Evolutionary conservation across 2,797 vertebrate species (phyloP), one percentile per base, ranked within the genome.

Genomic region (Cirrhinus molitorella): DNA sequence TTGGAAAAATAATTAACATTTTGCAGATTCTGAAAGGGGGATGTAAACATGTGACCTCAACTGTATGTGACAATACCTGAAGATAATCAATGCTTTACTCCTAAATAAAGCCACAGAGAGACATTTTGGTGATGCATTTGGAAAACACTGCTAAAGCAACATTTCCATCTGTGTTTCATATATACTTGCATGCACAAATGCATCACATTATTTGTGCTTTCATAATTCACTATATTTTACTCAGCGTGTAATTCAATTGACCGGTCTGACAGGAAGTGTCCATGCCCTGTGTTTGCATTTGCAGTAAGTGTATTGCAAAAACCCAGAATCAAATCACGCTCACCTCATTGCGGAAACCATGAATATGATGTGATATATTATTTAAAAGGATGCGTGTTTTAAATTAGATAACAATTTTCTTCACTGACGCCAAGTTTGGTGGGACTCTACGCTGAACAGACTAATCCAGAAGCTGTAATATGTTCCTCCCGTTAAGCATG

Each of bases 131-230:
- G n/a, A 5, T 25, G 23, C 57, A 25, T 25, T 2, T 28, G 2
- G 13, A 70, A 13, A 10, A 25, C 13, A 43, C 3, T 12, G 37
- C 5, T 7, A 8, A 67, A 67, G 37, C 11, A 0, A 43, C 7
- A 67, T 67, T 67, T 65, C 28, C 61, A 65, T 65, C 31, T 65
- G 31, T 65, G 17, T 66, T 12, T 68, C 66, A 40, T n/a, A n/a
- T n/a, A n/a, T 45, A 59, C 55, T 59, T 59, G 40, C 37, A 68
- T 23, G 13, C 40, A 43, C 66, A 68, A 68, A 68, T 40, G 43
- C 14, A 4, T 47, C n/a, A 25, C 14, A 25, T 9, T 40, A 66
- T 13, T 40, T 47, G 40, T 70, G 43, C 23, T 70, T 70, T 45
- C n/a, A 23, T 8, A 12, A 23, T n/a, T 70, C 14, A 47, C 40